Evolutionary conservation across 1,140 invertebrate species (phyloP), one percentile per base, ranked within the genome.

Genomic region (Dendrolimus kikuchii): DNA sequence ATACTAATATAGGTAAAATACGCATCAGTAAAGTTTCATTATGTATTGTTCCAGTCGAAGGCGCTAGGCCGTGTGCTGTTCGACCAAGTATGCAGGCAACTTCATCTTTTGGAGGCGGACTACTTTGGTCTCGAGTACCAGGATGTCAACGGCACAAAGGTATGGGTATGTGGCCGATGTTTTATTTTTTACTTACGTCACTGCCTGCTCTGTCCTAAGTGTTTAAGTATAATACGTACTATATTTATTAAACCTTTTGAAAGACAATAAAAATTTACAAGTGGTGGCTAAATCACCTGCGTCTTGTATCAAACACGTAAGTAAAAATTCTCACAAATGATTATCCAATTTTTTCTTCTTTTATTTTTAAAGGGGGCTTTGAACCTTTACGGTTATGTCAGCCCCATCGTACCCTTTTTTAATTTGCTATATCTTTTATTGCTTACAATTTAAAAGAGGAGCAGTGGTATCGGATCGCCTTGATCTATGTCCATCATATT

Each of bases 41-140:
- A 38, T 37, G 7, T 49, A 7, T 85, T 86, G 70, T 94, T 94
- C 10, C 89, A 99, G 98, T 95, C 96, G 38, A 99, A 99, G 89
- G 96, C 97, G 60, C 80, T 95, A 47, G 98, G 98, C 9, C 91
- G 93, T 73, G 93, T 97, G 23, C 89, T 99, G 37, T 99, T 99
- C 86, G 97, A 99, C 70, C 96, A 98, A 90, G 97, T 99, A 9
- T 97, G 96, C 74, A 93, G 96, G 64, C 96, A 99, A 83, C 88
- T 99, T 41, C 97, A 99, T 87, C 90, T 99, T 43, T 87, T 99
- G 47, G 98, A 99, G 89, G 93, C 95, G 4, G 98, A 99, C 88
- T 99, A 99, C 88, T 99, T 99, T 88, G 98, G 98, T 45, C 89
- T 99, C 53, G 97, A 99, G 79, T 99, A 98, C 88, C 91, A 93